Evolutionary conservation across 2,888 invertebrate species (phyloP), one percentile per base, ranked within the genome.

Genomic region (Atherix ibis): DNA sequence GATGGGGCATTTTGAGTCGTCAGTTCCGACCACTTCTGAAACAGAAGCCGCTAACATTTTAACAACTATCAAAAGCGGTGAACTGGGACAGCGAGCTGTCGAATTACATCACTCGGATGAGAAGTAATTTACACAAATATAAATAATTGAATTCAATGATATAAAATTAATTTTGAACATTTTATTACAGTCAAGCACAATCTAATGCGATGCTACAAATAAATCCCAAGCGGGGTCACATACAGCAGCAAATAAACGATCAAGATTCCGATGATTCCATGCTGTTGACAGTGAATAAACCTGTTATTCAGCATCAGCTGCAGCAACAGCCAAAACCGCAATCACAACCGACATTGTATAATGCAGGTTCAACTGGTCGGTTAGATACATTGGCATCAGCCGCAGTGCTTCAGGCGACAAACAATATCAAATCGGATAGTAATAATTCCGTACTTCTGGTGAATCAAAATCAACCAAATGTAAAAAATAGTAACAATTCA

Each of bases 1-100:
- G n/a, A n/a, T n/a, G n/a, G n/a, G n/a, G n/a, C n/a, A n/a, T n/a
- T n/a, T n/a, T n/a, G n/a, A n/a, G n/a, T n/a, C n/a, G 4, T 25
- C 35, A 14, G 42, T 43, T 16, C 50, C 54, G 17, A 53, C 47
- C 14, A 39, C 47, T 39, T 53, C 53, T 1, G 57, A 58, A 37
- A 53, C 57, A 4, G 58, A 56, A 41, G 58, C 54, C 8, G 58
- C 58, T 3, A 54, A 51, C 31, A 56, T 57, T 37, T 41, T 58
- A 18, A 56, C 58, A 4, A 54, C 50, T 8, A 58, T 58, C 8
- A 58, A 56, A 42, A 50, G 53, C 16, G 52, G 51, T 2, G 54
- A 56, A 29, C 34, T 45, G 29, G 36, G 45, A 10, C 40, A 40
- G 18, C 29, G 38, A 13, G 15, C 31, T 22, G 22, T 22, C 10